Percentiles rank a stretch among this genome's conserved stretches.
Conservation (phyloP, 2,888 invertebrate species). For the Harmothoe impar region DNA sequence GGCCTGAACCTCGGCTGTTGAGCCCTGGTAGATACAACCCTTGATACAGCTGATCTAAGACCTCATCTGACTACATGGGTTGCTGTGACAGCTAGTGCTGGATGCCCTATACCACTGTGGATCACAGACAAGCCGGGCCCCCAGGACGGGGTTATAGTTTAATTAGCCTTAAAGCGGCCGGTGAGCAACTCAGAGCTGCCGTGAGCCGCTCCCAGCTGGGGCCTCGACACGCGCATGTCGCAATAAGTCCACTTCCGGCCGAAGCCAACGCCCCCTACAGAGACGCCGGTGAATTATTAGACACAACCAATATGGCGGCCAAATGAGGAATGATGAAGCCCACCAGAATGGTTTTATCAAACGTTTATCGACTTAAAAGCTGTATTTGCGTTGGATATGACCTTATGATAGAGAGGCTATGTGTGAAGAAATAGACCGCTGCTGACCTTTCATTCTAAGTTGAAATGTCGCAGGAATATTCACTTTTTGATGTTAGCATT, state of each 20-base stretch:
- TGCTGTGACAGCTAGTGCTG: too few species aligned
- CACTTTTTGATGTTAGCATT: too few species aligned
- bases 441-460: too few species aligned
- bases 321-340: not conserved
- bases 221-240: not conserved
- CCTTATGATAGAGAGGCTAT: too few species aligned
- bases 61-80: too few species aligned
- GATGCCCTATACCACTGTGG: too few species aligned
- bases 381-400: too few species aligned
- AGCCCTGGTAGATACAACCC: too few species aligned
- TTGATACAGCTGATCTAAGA: too few species aligned
- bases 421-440: too few species aligned
- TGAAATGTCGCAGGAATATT: too few species aligned
- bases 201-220: slow-evolving; percentile 5
- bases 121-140: not conserved
- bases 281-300: slow-evolving; percentile 10
- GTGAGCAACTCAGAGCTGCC: not conserved
- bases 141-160: not conserved
- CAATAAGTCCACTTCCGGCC: not conserved
- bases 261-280: not conserved
- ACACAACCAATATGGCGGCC: not conserved
- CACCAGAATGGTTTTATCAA: not conserved
- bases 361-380: not conserved
- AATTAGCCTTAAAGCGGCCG: not conserved
- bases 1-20: too few species aligned